phyloP scores from a whole-genome alignment of 2,797 vertebrate genomes.

The Cuculus canorus region DNA sequence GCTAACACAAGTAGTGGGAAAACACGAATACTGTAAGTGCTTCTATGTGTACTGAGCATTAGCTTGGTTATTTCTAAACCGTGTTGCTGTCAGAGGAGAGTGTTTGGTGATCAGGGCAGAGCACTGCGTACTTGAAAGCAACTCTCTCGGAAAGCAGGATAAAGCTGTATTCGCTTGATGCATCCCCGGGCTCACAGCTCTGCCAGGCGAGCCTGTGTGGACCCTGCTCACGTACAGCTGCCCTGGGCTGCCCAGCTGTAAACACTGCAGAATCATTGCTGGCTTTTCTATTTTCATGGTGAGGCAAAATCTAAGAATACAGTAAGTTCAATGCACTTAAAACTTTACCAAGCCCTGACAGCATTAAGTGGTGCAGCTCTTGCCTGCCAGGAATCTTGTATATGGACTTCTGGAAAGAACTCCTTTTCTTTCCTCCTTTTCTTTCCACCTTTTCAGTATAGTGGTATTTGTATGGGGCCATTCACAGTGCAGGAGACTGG shows the following conservation, averaged over 20 bases:
- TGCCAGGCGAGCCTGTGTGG: neutral
- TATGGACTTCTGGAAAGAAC: neutral
- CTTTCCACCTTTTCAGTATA: fast-evolving
- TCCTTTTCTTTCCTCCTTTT: neutral
- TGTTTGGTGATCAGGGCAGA: neutral
- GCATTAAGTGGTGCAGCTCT: neutral
- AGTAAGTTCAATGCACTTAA: neutral
- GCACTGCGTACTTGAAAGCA: neutral
- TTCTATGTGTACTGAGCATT: neutral
- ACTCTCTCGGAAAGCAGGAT: neutral
- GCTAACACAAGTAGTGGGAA: neutral
- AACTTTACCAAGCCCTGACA: neutral
- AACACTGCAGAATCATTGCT: neutral
- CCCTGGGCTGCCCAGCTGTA: neutral
- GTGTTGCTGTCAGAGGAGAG: neutral
- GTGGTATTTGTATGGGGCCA: neutral
- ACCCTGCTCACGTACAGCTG: neutral
- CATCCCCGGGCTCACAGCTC: neutral
- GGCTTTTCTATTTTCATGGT: neutral
- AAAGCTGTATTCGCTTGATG: neutral
- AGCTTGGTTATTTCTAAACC: neutral
- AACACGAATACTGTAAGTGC: neutral
- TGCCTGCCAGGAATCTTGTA: neutral
- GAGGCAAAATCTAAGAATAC: neutral
- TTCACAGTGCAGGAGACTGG: neutral